Percentiles rank a stretch among this genome's conserved stretches.
Conservation (phyloP, 2,888 invertebrate species). For the Anaspis maculata region DNA sequence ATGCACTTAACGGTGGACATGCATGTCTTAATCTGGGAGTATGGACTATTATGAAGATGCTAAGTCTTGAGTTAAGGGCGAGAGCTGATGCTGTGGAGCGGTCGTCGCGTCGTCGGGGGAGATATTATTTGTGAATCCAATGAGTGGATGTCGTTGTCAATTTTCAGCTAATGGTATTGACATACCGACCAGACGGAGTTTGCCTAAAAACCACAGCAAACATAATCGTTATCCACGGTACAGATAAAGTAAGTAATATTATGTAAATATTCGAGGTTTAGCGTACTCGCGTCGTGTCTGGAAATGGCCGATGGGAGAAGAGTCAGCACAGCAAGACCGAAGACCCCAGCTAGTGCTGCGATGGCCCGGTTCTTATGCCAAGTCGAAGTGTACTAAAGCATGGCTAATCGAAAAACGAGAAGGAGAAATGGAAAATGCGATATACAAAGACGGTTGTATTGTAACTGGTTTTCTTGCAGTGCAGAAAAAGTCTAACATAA, state of each 20-base stretch:
- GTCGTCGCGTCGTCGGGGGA: too few species aligned
- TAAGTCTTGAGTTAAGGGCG: too few species aligned
- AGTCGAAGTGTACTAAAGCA: too few species aligned
- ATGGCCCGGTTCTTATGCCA: too few species aligned
- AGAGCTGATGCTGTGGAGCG: too few species aligned
- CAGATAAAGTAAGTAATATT: conserved; percentile 12
- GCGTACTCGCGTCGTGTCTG: too few species aligned
- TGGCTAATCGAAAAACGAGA: conserved; percentile 13
- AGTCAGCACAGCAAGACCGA: too few species aligned
- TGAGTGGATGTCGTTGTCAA: conserved; percentile 13
- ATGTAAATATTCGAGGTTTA: conserved; percentile 13
- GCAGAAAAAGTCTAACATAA: conserved; percentile 15
- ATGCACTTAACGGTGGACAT: conserved; percentile 18
- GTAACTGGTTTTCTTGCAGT: conserved; percentile 14
- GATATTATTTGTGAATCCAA: conserved; percentile 16
- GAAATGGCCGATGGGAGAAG: too few species aligned
- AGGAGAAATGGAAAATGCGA: conserved; percentile 10
- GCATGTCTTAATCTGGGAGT: conserved; percentile 13
- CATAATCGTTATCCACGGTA: conserved; percentile 14
- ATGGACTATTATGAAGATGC: too few species aligned
- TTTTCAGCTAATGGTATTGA: conserved; percentile 17
- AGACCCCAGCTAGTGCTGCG: conserved; percentile 1
- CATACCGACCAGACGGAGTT: conserved; percentile 11
- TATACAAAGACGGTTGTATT: too few species aligned
- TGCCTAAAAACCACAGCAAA: conserved; percentile 17